Base-by-base conservation (phyloP, 2,113 vertebrate species). In the Notarius lentiginosus region DNA sequence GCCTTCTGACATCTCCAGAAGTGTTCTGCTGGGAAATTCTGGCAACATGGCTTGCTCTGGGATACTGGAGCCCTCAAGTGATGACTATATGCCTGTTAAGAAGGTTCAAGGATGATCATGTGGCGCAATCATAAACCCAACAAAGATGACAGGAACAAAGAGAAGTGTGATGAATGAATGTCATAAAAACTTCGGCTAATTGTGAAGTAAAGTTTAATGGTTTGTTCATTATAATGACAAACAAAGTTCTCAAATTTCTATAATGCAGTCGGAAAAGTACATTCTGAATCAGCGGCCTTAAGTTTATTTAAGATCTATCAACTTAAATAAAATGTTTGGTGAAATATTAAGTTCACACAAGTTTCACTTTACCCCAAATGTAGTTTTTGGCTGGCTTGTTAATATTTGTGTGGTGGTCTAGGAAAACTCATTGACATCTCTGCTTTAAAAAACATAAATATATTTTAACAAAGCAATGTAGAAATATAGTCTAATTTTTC, bases 21-120 rank as follows among this genome's bases (percentile, higher is more conserved):
- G 14, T 8, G 4, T 55, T 47, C 7, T 65, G 15, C 34, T 56
- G 18, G 7, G 15, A 27, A 58, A 47, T 41, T 34, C 51, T 47
- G 34, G 70, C 14, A 27, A 87, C 7, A 17, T 49, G 10, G 49
- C 41, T 34, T 79, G 27, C 61, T 80, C 81, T 27, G 82, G 65
- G 12, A 56, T 82, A 0, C 6, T 93, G 1, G 87, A 91, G 72
- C 88, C 92, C 58, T 91, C 89, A 47, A 68, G 68, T 68, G 92
- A 84, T 12, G 93, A 90, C 9, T 94, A 95, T 17, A 88, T 90
- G 92, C 89, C 91, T 5, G 91, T 91, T 41, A 84, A 73, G n/a
- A 90, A 91, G 56, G 83, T 91, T 1, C n/a, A 89, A 73, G 84
- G 41, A 5, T 87, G 72, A 84, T 84, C 4, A 11, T 51, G 81